phyloP scores from a whole-genome alignment of 2,113 vertebrate genomes.

The Choloepus hoffmanni region DNA sequence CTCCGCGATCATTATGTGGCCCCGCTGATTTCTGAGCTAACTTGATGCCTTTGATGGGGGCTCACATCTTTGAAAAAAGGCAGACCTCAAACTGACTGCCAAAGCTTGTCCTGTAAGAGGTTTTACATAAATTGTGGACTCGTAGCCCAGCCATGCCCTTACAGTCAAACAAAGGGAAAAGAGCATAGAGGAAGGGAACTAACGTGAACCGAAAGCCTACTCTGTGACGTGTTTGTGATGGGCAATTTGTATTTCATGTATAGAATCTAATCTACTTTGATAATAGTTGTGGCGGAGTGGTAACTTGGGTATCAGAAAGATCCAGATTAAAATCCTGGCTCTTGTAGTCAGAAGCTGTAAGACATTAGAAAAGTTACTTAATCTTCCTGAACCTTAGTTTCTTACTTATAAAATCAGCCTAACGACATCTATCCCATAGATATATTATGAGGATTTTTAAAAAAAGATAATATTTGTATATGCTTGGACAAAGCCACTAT shows the following conservation, averaged over 20 bases:
- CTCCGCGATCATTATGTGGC: neutral
- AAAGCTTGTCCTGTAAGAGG: constrained; percentile 50
- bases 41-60: constrained; percentile 61
- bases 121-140: constrained; percentile 55
- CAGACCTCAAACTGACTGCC: constrained; percentile 59
- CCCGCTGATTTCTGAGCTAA: constrained; percentile 47
- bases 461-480: constrained; percentile 22
- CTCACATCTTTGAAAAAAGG: constrained; percentile 71
- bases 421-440: constrained; percentile 20
- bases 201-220: neutral
- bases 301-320: neutral
- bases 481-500: constrained; percentile 28
- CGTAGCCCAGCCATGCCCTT: neutral
- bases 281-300: neutral
- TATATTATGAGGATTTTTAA: constrained; percentile 44
- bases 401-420: constrained; percentile 48
- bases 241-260: constrained; percentile 24
- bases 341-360: neutral
- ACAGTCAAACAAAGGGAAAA: neutral
- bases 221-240: neutral
- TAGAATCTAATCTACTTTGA: neutral
- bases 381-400: constrained; percentile 13
- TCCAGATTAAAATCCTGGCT: neutral
- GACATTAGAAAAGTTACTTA: constrained; percentile 45
- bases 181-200: neutral